Percentiles rank a stretch among this genome's conserved stretches.
These are phyloP conservation scores for Rhagoletis pomonella DNA, from an alignment of 1,140 invertebrate genomes.

Conservation along the genomic window DNA sequence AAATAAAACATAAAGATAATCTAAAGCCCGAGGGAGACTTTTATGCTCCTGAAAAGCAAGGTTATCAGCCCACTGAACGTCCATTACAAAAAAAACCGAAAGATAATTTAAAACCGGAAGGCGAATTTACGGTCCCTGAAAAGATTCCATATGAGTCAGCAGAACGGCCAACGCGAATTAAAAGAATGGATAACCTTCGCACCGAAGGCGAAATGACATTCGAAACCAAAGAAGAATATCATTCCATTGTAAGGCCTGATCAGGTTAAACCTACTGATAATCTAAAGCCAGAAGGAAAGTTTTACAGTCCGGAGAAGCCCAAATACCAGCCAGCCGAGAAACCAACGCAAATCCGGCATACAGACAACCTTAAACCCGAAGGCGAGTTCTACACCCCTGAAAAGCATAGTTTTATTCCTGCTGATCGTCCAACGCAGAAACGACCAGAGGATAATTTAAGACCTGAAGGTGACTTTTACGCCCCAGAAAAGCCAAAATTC, in stretches of 20 bases:
- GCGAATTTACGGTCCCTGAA: constrained; percentile 73
- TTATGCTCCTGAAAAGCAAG: constrained; percentile 72
- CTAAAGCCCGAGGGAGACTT: constrained; percentile 78
- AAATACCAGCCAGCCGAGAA: constrained; percentile 74
- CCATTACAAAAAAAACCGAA: constrained; percentile 73
- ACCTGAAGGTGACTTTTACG: neutral
- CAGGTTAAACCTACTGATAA: constrained; percentile 76
- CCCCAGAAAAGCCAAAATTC: no score
- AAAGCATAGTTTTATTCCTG: constrained; percentile 63
- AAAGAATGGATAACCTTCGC: constrained; percentile 74
- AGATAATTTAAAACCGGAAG: constrained; percentile 76
- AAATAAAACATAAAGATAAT: constrained; percentile 78
- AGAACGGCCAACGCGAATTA: constrained; percentile 73
- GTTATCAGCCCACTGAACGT: constrained; percentile 74
- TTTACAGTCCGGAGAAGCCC: constrained; percentile 60
- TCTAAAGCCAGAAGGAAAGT: constrained; percentile 78
- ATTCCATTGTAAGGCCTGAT: constrained; percentile 72
- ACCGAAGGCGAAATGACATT: constrained; percentile 74
- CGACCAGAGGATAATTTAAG: constrained; percentile 77
- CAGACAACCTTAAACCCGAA: constrained; percentile 78
- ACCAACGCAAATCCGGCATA: constrained; percentile 76
- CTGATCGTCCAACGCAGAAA: constrained; percentile 75
- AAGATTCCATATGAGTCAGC: constrained; percentile 66
- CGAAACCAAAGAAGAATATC: constrained; percentile 76
- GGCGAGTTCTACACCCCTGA: constrained; percentile 76